phyloP scores from a whole-genome alignment of 2,888 invertebrate genomes.

The Synanthedon myopaeformis region DNA sequence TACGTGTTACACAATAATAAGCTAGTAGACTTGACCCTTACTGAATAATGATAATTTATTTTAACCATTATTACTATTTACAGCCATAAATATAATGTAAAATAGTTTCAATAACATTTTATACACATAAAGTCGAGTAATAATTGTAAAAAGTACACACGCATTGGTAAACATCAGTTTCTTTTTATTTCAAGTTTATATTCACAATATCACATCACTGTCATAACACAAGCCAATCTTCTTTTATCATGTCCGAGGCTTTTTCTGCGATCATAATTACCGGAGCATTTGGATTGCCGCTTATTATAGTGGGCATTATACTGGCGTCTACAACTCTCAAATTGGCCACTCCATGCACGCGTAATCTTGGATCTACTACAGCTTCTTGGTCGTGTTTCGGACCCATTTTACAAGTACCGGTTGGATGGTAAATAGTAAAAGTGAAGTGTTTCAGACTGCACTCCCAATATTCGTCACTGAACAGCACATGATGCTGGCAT shows the following conservation, averaged over 20 bases:
- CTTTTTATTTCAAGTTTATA: not conserved
- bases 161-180: not conserved
- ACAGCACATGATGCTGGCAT: slow-evolving; percentile 77
- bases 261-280: slow-evolving; percentile 93
- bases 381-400: slow-evolving; percentile 79
- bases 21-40: not conserved
- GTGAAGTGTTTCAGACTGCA: slow-evolving; percentile 84
- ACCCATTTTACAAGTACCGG: slow-evolving; percentile 90
- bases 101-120: not conserved
- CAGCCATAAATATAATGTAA: not conserved
- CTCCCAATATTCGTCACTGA: slow-evolving; percentile 89
- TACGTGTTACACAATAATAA: too few species aligned
- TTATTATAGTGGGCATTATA: slow-evolving; percentile 89
- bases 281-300: slow-evolving; percentile 91
- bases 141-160: not conserved
- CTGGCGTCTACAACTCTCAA: slow-evolving; percentile 86
- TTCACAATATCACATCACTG: slow-evolving; percentile 19
- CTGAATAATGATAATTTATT: not conserved
- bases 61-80: not conserved
- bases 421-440: slow-evolving; percentile 88
- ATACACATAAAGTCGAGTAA: not conserved
- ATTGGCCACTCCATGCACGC: slow-evolving; percentile 82
- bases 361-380: slow-evolving; percentile 82
- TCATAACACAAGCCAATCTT: slow-evolving; percentile 80
- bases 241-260: slow-evolving; percentile 88